Evolutionary conservation across 2,888 invertebrate genomes (phyloP).

Genomic region (Ormyrus nitidulus): DNA sequence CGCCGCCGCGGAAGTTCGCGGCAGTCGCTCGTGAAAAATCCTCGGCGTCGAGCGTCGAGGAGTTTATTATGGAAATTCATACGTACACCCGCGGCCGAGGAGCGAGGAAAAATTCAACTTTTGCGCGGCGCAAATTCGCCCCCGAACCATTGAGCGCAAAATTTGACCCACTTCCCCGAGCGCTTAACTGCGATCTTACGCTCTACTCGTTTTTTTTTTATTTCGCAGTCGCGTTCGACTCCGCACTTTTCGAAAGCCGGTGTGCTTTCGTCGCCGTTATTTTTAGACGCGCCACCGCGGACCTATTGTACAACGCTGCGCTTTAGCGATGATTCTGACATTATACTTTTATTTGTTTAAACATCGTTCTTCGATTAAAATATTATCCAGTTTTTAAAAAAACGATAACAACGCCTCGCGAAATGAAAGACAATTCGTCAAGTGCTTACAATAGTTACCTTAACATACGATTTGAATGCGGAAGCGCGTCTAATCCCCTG

Average conservation of each 20-base stretch:
- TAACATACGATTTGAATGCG: neutral
- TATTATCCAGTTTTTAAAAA: too few species aligned
- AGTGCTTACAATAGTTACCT: neutral
- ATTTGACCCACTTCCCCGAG: slow-evolving; percentile 42
- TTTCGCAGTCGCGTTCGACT: neutral
- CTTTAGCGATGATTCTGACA: neutral
- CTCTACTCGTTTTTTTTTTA: neutral
- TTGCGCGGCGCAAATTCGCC: slow-evolving; percentile 28
- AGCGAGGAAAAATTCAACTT: slow-evolving; percentile 29
- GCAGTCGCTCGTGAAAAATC: slow-evolving; percentile 31
- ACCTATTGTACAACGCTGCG: neutral
- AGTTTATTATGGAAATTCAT: slow-evolving; percentile 46
- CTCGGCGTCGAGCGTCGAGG: neutral
- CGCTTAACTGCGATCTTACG: neutral
- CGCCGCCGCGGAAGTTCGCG: neutral
- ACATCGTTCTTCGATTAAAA: too few species aligned
- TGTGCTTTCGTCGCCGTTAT: neutral
- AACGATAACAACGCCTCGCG: too few species aligned
- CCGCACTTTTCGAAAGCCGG: neutral
- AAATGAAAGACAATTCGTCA: neutral
- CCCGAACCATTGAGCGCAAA: slow-evolving; percentile 28
- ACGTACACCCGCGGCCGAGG: neutral
- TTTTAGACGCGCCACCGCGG: neutral
- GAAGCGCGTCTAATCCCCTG: too few species aligned
- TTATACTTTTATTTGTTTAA: too few species aligned